These are phyloP conservation scores for Podotricha telesiphe DNA, from an alignment of 2,888 invertebrate species.

Conservation along the genomic window DNA sequence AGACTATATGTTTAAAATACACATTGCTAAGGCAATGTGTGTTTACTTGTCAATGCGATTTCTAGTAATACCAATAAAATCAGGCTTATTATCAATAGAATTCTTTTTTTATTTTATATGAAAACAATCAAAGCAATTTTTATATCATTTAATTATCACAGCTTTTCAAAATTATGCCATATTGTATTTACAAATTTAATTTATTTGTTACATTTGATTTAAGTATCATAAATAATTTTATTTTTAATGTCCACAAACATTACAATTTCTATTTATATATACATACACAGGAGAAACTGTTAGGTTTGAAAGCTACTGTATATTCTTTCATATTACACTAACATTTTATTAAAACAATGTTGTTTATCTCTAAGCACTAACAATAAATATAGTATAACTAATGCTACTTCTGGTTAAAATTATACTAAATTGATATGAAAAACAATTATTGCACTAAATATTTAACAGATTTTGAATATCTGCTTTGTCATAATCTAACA, in stretches of 20 bases:
- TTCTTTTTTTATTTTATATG: background rate
- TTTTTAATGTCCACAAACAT: background rate
- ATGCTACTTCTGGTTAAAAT: constrained; percentile 30
- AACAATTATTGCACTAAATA: constrained; percentile 38
- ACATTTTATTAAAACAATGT: constrained; percentile 2
- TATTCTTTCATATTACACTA: constrained; percentile 5
- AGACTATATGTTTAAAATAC: no score
- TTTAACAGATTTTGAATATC: constrained; percentile 21
- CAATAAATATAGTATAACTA: constrained; percentile 36
- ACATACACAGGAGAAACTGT: background rate
- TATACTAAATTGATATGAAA: constrained; percentile 35
- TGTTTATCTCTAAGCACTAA: constrained; percentile 26
- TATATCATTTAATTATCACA: constrained; percentile 47
- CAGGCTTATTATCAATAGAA: no score
- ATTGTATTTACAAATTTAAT: constrained; percentile 11
- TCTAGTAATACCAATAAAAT: no score
- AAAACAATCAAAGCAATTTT: constrained; percentile 10
- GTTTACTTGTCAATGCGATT: no score
- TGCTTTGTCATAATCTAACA: constrained; percentile 14
- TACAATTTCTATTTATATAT: background rate
- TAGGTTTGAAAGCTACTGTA: background rate
- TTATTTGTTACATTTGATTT: constrained; percentile 6
- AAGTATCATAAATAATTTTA: background rate
- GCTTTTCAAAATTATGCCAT: constrained; percentile 39
- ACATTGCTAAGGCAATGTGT: no score